Percentiles rank a stretch among this genome's conserved stretches.
phyloP scores from a whole-genome alignment of 2,797 vertebrate genomes.

The Rallus crepitans region DNA sequence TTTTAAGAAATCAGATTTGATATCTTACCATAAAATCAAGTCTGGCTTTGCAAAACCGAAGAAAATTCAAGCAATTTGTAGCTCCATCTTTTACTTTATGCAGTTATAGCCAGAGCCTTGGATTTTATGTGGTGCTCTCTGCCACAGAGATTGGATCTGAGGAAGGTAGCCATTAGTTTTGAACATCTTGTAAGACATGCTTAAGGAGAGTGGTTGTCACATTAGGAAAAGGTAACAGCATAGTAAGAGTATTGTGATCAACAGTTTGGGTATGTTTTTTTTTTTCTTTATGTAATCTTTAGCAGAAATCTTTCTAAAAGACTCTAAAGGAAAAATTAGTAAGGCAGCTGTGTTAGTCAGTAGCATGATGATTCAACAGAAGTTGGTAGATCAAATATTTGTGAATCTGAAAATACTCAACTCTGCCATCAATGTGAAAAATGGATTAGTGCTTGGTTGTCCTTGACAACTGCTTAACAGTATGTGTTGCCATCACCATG shows the following conservation, averaged over 20 bases:
- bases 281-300: not conserved
- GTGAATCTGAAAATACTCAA: not conserved
- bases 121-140: not conserved
- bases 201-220: not conserved
- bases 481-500: rapidly evolving
- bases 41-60: not conserved
- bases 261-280: not conserved
- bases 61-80: not conserved
- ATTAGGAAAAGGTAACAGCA: not conserved
- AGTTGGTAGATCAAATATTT: not conserved
- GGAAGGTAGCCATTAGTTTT: not conserved
- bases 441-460: not conserved
- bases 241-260: not conserved
- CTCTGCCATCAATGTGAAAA: not conserved
- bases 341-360: not conserved
- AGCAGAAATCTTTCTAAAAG: not conserved
- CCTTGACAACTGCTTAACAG: not conserved
- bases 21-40: not conserved
- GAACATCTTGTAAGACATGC: not conserved
- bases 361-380: not conserved
- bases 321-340: not conserved
- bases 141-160: not conserved
- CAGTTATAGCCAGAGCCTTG: not conserved
- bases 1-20: not conserved
- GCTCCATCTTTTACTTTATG: not conserved